Conservation (phyloP, 1,140 invertebrate genomes). For the Drosophila lacertosa region DNA sequence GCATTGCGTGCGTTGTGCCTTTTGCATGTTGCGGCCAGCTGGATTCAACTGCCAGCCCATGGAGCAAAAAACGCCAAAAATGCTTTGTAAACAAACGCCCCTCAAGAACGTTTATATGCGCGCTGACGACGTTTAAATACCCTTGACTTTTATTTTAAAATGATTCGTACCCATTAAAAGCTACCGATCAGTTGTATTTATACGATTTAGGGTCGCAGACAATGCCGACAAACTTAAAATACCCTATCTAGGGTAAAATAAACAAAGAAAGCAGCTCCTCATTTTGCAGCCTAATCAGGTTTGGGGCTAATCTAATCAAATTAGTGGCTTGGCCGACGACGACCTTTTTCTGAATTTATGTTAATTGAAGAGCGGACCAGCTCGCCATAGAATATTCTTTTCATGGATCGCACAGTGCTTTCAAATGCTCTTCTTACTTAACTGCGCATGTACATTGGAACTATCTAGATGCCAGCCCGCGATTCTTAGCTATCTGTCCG, state of each 20-base stretch:
- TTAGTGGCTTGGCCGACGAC: constrained; percentile 37
- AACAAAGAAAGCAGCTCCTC: constrained; percentile 7
- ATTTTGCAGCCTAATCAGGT: constrained; percentile 49
- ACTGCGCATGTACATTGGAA: background rate
- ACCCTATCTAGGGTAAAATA: too few relatives aligned
- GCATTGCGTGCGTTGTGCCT: constrained; percentile 40
- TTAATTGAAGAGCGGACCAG: constrained; percentile 29
- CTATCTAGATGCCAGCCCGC: too few relatives aligned
- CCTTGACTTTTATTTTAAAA: too few relatives aligned
- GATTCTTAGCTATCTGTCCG: background rate
- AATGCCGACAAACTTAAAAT: too few relatives aligned
- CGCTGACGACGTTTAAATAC: too few relatives aligned
- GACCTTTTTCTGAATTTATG: constrained; percentile 27
- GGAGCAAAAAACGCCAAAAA: constrained; percentile 1
- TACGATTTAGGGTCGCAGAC: too few relatives aligned
- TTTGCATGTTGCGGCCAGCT: constrained; percentile 39
- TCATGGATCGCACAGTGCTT: background rate
- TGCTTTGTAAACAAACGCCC: constrained; percentile 7
- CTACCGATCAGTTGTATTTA: too few relatives aligned
- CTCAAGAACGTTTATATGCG: constrained; percentile 2
- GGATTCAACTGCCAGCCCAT: background rate
- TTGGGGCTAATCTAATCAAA: constrained; percentile 70
- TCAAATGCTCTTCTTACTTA: background rate
- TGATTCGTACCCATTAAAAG: too few relatives aligned
- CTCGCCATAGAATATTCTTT: background rate